Evolutionary conservation across 2,113 vertebrate genomes (phyloP).

Genomic region (Vombatus ursinus): DNA sequence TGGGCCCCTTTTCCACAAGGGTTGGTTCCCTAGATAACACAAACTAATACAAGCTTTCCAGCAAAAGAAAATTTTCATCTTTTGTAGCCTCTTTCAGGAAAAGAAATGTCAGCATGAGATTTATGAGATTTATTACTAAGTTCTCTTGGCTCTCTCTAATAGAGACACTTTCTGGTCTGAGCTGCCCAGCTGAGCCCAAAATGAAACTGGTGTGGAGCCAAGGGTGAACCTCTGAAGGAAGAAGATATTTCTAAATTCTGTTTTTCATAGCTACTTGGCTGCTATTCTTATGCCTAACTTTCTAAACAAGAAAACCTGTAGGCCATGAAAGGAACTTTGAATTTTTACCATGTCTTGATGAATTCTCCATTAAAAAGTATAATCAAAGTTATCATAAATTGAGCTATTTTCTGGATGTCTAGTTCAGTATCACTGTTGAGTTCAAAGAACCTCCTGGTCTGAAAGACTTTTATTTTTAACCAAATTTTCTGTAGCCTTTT

Average conservation of each 20-base stretch:
- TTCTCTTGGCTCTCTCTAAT: neutral
- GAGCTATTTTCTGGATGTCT: neutral
- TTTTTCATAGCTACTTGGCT: neutral
- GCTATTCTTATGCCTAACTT: neutral
- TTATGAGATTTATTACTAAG: neutral
- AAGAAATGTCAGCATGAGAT: neutral
- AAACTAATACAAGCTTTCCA: neutral
- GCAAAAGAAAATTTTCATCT: neutral
- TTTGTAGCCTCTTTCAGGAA: neutral
- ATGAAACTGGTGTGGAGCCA: neutral
- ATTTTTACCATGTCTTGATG: neutral
- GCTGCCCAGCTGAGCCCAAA: neutral
- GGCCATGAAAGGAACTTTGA: neutral
- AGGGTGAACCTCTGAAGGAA: neutral
- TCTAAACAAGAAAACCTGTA: neutral
- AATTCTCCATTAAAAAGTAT: neutral
- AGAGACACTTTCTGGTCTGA: neutral
- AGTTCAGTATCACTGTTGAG: neutral
- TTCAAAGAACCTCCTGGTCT: neutral
- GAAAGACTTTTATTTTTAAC: neutral
- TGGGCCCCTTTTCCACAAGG: neutral
- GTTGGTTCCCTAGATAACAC: neutral
- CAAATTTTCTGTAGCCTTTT: neutral
- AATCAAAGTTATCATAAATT: neutral
- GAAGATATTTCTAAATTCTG: neutral